Conservation (phyloP, 1,140 invertebrate genomes). For the Musca vetustissima region DNA sequence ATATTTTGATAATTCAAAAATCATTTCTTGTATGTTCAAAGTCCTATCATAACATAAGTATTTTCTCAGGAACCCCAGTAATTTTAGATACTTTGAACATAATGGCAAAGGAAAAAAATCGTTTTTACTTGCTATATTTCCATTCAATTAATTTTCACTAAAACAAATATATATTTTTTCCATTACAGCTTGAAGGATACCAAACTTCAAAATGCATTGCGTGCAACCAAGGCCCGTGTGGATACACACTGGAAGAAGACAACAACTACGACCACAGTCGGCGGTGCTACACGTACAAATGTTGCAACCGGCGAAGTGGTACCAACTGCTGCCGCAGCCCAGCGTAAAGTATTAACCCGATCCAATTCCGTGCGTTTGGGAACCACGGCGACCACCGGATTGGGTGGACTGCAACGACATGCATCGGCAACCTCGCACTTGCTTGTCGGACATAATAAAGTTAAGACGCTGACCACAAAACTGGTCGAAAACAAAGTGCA, state of each 20-base stretch:
- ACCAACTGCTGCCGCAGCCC: conserved; percentile 8
- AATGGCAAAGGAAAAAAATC: too few species aligned
- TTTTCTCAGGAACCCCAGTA: too few species aligned
- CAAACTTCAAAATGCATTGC: conserved; percentile 40
- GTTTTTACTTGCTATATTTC: too few species aligned
- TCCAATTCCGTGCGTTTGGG: conserved; percentile 42
- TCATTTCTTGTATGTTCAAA: too few species aligned
- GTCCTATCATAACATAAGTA: too few species aligned
- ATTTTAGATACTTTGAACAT: too few species aligned
- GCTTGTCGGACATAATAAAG: conserved; percentile 19
- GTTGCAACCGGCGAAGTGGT: conserved; percentile 1
- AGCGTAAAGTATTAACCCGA: conserved; percentile 34
- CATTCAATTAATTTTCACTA: too few species aligned
- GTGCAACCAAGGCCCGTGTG: conserved; percentile 46
- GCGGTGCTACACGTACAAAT: conserved; percentile 11
- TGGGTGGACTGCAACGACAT: conserved; percentile 23
- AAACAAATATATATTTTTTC: too few species aligned
- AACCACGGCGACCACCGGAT: background rate
- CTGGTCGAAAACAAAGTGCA: conserved; percentile 31
- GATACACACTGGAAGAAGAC: conserved; percentile 53
- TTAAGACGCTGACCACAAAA: conserved; percentile 34
- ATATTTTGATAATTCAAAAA: too few species aligned
- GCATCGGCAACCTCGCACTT: conserved; percentile 2
- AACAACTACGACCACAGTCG: conserved; percentile 30
- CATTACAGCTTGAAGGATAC: conserved; percentile 38